Base-by-base conservation (phyloP, 2,888 invertebrate species). In the Anthophora plumipes region DNA sequence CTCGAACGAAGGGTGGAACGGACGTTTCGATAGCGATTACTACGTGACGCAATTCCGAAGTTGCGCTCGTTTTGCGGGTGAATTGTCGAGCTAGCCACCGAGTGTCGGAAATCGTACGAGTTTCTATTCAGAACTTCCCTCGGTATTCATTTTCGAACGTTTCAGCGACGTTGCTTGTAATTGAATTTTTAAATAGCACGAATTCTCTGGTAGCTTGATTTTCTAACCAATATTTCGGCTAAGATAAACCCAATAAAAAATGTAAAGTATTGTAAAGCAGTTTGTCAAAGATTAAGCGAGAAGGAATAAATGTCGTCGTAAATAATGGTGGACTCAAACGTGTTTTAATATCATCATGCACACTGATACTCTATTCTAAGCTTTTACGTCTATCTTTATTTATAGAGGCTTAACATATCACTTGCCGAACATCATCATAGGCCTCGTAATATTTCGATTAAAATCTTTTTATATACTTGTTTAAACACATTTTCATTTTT, bases 371-470 rank as follows among this genome's bases (percentile, higher is more conserved):
- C 72, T 80, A 80, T 77, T 82, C 81, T 73, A 80, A 81, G 77
- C 80, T 57, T 80, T 60, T 77, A 67, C 82, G 82, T 48, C 41
- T 64, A 66, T 73, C 43, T 68, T 82, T 82, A 82, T 82, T 82
- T 81, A 82, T 82, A 82, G 82, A 77, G 64, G 69, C 54, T 54
- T 61, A 43, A 14, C 50, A 17, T 80, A 73, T 69, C 76, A 43
- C 69, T 48, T 25, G 67, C 20, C 63, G 48, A 43, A 43, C 50
- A 39, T 73, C 39, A 73, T 81, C 73, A 63, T 41, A 55, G 20
- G 54, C 25, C 46, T 52, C 48, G 17, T 6, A 39, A 5, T 57
- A 39, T 59, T 73, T 39, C 9, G 22, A n/a, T 11, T 25, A 8
- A 48, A 59, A 46, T 55, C 37, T 20, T 17, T 22, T 4, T 8